Conservation (phyloP, 2,797 vertebrate species). For the Halcyon badia region DNA sequence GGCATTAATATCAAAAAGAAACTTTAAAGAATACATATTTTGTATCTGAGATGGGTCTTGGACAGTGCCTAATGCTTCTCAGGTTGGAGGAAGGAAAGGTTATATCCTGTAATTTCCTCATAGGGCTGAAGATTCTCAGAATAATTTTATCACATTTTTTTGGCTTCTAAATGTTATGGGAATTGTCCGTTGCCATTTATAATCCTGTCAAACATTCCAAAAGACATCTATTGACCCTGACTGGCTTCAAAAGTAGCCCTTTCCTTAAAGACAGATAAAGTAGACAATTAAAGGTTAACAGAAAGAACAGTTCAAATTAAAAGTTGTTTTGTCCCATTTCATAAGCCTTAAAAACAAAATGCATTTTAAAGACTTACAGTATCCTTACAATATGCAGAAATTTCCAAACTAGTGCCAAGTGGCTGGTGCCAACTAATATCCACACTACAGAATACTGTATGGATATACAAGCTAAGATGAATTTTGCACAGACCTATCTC, state of each 20-base stretch:
- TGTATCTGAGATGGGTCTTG: neutral
- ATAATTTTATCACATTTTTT: neutral
- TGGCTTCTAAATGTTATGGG: neutral
- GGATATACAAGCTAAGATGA: neutral
- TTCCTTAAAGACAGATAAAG: neutral
- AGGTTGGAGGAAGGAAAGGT: neutral
- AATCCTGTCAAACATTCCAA: neutral
- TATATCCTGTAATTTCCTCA: neutral
- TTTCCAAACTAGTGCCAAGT: neutral
- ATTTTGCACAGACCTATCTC: neutral
- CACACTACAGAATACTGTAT: accelerated
- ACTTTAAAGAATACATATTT: neutral
- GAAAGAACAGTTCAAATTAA: neutral
- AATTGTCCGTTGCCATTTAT: neutral
- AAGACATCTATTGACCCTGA: neutral
- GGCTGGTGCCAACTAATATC: neutral
- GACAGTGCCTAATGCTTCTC: neutral
- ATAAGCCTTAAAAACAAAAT: neutral
- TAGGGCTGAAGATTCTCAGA: neutral
- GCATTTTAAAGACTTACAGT: neutral
- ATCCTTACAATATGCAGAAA: neutral
- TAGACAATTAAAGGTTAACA: neutral
- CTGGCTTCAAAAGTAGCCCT: neutral
- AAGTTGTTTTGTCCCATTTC: neutral
- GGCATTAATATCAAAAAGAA: neutral